These are phyloP conservation scores for Globodera rostochiensis DNA, from an alignment of 1,140 invertebrate genomes.

Conservation along the genomic window DNA sequence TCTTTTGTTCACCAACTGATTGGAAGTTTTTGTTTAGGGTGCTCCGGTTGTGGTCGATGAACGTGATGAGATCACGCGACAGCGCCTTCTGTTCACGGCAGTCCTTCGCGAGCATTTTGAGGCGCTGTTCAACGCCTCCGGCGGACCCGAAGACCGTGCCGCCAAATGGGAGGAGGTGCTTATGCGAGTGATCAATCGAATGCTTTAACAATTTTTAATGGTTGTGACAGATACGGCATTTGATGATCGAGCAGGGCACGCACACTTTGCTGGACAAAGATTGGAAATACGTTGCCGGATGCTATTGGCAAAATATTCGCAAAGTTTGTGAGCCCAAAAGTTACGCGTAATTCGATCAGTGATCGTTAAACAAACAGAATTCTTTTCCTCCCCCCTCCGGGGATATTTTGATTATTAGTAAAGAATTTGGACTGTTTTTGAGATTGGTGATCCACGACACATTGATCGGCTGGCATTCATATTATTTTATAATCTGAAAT, in stretches of 20 bases:
- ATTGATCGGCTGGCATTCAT: too few species aligned
- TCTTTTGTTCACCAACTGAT: too few species aligned
- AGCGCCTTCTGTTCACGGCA: conserved; percentile 17
- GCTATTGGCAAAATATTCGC: conserved; percentile 35
- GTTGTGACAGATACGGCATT: neutral
- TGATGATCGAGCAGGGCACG: conserved; percentile 22
- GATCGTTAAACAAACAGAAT: too few species aligned
- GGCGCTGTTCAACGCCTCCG: conserved; percentile 17
- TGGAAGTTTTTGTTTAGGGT: neutral
- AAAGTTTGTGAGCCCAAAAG: neutral
- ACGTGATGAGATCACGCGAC: conserved; percentile 21
- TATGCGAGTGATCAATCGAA: neutral
- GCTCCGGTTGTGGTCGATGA: conserved; percentile 2
- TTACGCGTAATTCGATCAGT: too few species aligned
- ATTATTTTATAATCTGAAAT: too few species aligned
- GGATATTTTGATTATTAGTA: neutral
- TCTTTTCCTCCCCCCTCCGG: neutral
- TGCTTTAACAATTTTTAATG: too few species aligned
- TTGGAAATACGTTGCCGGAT: conserved; percentile 26
- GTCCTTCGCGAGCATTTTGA: conserved; percentile 22
- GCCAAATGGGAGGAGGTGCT: conserved; percentile 20
- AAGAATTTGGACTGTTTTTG: neutral
- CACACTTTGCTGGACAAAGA: conserved; percentile 27
- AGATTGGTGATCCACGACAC: too few species aligned
- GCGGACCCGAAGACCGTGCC: conserved; percentile 1